phyloP scores from a whole-genome alignment of 2,888 invertebrate genomes.

The Heliconius aoede region DNA sequence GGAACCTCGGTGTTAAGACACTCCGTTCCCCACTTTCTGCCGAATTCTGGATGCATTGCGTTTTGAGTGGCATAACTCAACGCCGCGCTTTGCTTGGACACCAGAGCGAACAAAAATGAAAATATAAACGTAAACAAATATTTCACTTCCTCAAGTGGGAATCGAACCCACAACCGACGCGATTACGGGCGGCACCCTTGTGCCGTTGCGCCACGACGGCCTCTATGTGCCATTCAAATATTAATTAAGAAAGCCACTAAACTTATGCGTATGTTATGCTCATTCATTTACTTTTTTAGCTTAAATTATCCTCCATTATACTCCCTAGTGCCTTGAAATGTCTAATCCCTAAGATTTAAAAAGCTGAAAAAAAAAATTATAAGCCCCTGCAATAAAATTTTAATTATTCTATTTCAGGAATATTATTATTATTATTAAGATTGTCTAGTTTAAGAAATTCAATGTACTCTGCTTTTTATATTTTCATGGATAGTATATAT shows the following conservation, averaged over 20 bases:
- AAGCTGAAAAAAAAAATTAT: neutral
- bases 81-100: no score
- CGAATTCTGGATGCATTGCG: no score
- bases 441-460: slow-evolving; percentile 4
- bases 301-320: neutral
- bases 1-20: no score
- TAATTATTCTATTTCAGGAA: neutral
- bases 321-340: slow-evolving; percentile 3
- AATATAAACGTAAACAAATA: no score
- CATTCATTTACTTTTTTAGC: neutral
- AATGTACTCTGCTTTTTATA: neutral
- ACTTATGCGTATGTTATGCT: neutral
- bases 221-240: neutral
- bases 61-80: no score
- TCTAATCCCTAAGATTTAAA: neutral
- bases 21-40: no score
- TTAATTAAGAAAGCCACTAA: neutral
- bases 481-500: neutral
- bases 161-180: no score
- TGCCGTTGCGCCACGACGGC: no score
- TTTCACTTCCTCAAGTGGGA: no score
- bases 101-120: no score
- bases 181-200: no score
- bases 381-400: neutral
- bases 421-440: neutral